phyloP scores from a whole-genome alignment of 2,888 invertebrate genomes.

The Drosophila algonquin region DNA sequence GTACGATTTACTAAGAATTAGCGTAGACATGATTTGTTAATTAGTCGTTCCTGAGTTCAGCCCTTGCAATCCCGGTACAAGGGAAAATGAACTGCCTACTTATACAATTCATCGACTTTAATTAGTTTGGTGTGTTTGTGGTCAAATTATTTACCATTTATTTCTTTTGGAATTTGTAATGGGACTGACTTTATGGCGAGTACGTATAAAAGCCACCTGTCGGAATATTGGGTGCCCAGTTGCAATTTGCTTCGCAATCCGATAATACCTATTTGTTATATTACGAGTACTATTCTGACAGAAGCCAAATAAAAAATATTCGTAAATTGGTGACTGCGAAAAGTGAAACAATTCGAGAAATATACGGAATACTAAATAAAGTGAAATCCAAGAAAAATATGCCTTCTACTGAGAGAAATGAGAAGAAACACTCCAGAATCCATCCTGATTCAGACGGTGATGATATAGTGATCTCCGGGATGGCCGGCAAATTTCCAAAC shows the following conservation, averaged over 20 bases:
- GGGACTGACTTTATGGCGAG: conserved; percentile 21
- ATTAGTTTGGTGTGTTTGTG: conserved; percentile 59
- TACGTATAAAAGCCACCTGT: conserved; percentile 47
- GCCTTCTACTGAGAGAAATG: conserved; percentile 53
- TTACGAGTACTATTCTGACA: conserved; percentile 23
- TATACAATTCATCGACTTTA: conserved; percentile 62
- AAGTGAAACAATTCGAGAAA: conserved; percentile 14
- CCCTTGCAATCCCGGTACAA: conserved; percentile 45
- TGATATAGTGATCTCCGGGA: conserved; percentile 86
- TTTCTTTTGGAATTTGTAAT: conserved; percentile 72
- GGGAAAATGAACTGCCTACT: conserved; percentile 49
- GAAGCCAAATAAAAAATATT: conserved; percentile 6
- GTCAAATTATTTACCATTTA: conserved; percentile 66
- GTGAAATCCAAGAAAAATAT: conserved; percentile 39
- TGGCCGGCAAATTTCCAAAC: conserved; percentile 87
- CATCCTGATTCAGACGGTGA: conserved; percentile 84
- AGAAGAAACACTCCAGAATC: conserved; percentile 78
- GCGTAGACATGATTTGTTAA: conserved; percentile 15
- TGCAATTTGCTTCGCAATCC: conserved; percentile 80
- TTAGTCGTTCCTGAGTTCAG: conserved; percentile 20
- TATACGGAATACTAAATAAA: conserved; percentile 21
- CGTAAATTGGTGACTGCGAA: background rate
- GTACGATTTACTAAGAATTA: background rate
- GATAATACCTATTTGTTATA: conserved; percentile 54
- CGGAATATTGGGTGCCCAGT: conserved; percentile 63